Base-by-base conservation (phyloP, 2,888 invertebrate genomes). In the Penaeus monodon region DNA sequence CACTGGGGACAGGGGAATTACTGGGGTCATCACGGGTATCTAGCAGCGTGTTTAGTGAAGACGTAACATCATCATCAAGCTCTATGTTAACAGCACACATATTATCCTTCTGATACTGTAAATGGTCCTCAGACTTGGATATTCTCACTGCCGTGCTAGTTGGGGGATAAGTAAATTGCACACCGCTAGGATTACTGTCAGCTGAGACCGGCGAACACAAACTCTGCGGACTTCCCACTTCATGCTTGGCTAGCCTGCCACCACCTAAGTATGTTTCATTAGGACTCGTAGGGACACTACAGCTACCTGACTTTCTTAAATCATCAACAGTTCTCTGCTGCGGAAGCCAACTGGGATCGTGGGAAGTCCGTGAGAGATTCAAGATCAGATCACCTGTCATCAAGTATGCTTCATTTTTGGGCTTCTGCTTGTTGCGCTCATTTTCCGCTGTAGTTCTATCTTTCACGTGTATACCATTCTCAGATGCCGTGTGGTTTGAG, bases 331-430 rank as follows among this genome's bases (percentile, higher is more conserved):
- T 85, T 84, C 73, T 83, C 81, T 93, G 91, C 92, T 92, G 91
- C 89, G 88, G 92, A 88, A 95, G 90, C 64, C 84, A 93, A 91
- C 94, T 94, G 90, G 94, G 93, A 91, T 94, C 94, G 91, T 95
- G 95, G 90, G 96, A 96, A 88, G 96, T 96, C 91, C 96, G 94
- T 89, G 97, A 97, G 91, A 98, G 95, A 93, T 98, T 98, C 91
- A 98, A 94, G 92, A 98, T 98, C 92, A 98, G 95, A 93, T 98
- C 98, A 77, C 98, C 98, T 63, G 98, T 98, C 98, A 98, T 98
- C 95, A 98, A 97, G 94, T 97, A 98, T 86, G 97, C 97, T 93
- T 97, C 97, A 93, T 96, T 97, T 93, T 91, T 91, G 84, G 91
- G 91, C 78, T 91, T 91, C 80, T 91, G 90, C 68, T 88, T 89